phyloP scores from a whole-genome alignment of 2,113 vertebrate genomes.

The Lampris incognitus region DNA sequence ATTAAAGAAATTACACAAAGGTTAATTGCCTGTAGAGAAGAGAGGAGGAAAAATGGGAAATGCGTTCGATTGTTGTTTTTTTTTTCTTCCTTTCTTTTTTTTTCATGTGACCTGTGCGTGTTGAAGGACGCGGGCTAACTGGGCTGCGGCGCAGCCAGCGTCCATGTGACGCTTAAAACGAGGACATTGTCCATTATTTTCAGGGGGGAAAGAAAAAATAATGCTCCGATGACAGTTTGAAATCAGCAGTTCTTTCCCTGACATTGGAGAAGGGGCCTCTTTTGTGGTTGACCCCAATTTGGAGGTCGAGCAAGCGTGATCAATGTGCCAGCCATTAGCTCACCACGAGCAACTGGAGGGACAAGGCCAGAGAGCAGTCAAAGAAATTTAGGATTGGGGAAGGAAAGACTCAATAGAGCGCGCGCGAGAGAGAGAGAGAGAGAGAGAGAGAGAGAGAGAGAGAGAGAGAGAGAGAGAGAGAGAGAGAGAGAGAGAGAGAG shows the following conservation, averaged over 20 bases:
- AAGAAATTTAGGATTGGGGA: conserved; percentile 21
- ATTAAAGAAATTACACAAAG: conserved; percentile 73
- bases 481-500: conserved; percentile 40
- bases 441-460: conserved; percentile 36
- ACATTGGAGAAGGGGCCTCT: conserved; percentile 59
- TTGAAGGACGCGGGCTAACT: conserved; percentile 63
- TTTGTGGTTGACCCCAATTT: conserved; percentile 82
- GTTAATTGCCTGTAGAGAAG: conserved; percentile 56
- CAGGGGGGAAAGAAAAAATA: conserved; percentile 21
- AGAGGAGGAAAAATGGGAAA: conserved; percentile 46
- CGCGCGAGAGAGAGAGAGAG: conserved; percentile 35
- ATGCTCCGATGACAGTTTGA: conserved; percentile 53
- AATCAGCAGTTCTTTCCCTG: conserved; percentile 59
- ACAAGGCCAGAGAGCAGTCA: conserved; percentile 29
- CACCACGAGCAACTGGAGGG: conserved; percentile 45
- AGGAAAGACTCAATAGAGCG: conserved; percentile 26
- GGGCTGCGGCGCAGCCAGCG: conserved; percentile 22
- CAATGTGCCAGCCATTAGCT: conserved; percentile 74
- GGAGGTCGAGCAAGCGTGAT: conserved; percentile 80
- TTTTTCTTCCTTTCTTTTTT: background rate
- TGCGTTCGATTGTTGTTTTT: background rate
- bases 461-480: conserved; percentile 41
- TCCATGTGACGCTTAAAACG: conserved; percentile 11
- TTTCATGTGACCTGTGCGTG: conserved; percentile 11
- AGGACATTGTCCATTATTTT: conserved; percentile 37